Evolutionary conservation across 2,113 vertebrate genomes (phyloP).

Genomic region (Hoplias malabaricus): DNA sequence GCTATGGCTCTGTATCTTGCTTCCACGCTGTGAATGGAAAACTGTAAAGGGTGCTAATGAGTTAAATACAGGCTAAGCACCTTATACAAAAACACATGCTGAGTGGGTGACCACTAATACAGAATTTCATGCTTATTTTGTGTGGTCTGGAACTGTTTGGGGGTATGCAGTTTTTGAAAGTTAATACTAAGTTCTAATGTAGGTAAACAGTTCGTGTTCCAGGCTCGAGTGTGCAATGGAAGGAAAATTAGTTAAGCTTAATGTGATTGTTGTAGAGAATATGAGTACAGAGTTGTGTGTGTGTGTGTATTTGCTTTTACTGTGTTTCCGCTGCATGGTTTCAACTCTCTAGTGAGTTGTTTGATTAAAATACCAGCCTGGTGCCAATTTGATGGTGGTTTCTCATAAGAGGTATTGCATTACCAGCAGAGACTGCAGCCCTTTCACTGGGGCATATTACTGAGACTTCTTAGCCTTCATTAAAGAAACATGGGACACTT

Average conservation of each 20-base stretch:
- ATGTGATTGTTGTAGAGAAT: background rate
- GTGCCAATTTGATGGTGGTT: conserved; percentile 5
- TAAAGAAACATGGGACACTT: background rate
- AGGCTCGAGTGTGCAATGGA: background rate
- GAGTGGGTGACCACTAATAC: background rate
- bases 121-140: background rate
- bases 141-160: background rate
- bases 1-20: too few species aligned
- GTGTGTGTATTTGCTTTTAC: background rate
- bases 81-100: background rate
- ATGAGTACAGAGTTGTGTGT: background rate
- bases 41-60: background rate
- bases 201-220: background rate
- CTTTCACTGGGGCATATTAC: background rate
- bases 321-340: conserved; percentile 9
- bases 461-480: background rate
- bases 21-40: background rate
- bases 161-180: background rate
- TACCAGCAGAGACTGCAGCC: background rate
- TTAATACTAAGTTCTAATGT: background rate
- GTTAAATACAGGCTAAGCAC: conserved; percentile 2
- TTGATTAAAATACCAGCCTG: conserved; percentile 24
- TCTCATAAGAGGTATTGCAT: background rate
- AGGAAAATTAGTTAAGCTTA: background rate
- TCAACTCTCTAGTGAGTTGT: background rate